Evolutionary conservation across 2,113 vertebrate species (phyloP).

Genomic region (Synchiropus splendidus): DNA sequence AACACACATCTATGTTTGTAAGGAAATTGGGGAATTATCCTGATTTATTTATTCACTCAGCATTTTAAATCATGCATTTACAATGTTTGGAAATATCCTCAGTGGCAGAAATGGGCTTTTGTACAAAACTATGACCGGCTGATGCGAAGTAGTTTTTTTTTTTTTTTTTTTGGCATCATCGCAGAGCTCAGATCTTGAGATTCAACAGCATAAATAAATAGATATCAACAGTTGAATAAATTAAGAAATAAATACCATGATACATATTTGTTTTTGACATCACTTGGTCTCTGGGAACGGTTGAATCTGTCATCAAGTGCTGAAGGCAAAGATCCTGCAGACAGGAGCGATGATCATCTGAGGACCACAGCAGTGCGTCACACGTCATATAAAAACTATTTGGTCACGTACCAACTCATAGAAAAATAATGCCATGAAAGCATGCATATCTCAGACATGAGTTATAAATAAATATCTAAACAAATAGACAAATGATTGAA

Average conservation of each 20-base stretch:
- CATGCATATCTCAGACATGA: slow-evolving; percentile 61
- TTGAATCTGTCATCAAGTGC: slow-evolving; percentile 45
- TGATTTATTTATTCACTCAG: too few species aligned
- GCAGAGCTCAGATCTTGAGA: slow-evolving; percentile 55
- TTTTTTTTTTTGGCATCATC: too few species aligned
- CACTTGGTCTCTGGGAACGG: slow-evolving; percentile 52
- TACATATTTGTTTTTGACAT: slow-evolving; percentile 55
- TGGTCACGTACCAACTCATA: slow-evolving; percentile 69
- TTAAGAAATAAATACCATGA: slow-evolving; percentile 9
- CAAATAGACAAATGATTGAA: slow-evolving; percentile 53
- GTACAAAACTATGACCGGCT: too few species aligned
- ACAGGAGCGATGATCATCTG: slow-evolving; percentile 55
- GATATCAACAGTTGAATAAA: slow-evolving; percentile 11
- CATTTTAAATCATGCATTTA: too few species aligned
- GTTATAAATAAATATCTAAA: slow-evolving; percentile 61
- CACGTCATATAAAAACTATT: slow-evolving; percentile 65
- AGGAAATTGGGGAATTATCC: not conserved
- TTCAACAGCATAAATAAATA: slow-evolving; percentile 45
- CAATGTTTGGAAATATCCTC: slow-evolving; percentile 1
- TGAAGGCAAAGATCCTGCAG: slow-evolving; percentile 52
- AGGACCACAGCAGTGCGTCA: slow-evolving; percentile 48
- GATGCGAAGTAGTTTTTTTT: too few species aligned
- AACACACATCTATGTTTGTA: slow-evolving; percentile 7
- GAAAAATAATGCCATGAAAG: slow-evolving; percentile 69
- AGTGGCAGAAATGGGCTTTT: slow-evolving; percentile 16